Base-by-base conservation (phyloP, 2,888 invertebrate genomes). In the Hirtodrosophila confusa region DNA sequence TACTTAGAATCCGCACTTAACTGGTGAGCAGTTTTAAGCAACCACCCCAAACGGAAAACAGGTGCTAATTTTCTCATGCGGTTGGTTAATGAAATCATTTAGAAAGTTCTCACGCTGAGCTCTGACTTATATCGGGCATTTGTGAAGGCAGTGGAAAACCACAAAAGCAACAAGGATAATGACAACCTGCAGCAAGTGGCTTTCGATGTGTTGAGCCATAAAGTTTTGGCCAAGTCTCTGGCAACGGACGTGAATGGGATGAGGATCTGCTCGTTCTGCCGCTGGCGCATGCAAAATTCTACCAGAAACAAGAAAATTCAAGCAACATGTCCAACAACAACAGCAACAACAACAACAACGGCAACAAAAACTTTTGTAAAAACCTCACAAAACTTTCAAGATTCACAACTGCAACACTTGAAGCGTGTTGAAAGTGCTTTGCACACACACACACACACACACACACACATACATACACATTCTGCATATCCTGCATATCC, bases 351-450 rank as follows among this genome's bases (percentile, higher is more conserved):
- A 54, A 50, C 44, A 65, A 31, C 47, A 70, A 64, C 51, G 50
- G 41, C 69, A 65, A 31, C 39, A 61, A 55, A 87, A 82, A 87
- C 61, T 85, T 82, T 85, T 58, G 56, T 43, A 65, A 69, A 69
- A 70, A 75, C 76, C 65, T 49, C 55, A 60, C 37, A 53, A 82
- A 82, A 85, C 75, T 87, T 87, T 82, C 45, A 85, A 85, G 86
- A 85, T 87, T 85, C 82, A 65, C 84, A 86, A 74, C 75, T 80
- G 80, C 80, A 84, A 84, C 84, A 84, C 77, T 80, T 76, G 66
- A 80, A 76, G 80, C 73, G 53, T 70, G 86, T 73, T 79, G 86
- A 83, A 74, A 83, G 68, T 62, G 44, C 54, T 43, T 48, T 45
- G 33, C 36, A 56, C 44, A 56, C 58, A 54, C 11, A 31, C 24